phyloP scores from a whole-genome alignment of 2,113 vertebrate genomes.

The Leptobrachium ailaonicum region DNA sequence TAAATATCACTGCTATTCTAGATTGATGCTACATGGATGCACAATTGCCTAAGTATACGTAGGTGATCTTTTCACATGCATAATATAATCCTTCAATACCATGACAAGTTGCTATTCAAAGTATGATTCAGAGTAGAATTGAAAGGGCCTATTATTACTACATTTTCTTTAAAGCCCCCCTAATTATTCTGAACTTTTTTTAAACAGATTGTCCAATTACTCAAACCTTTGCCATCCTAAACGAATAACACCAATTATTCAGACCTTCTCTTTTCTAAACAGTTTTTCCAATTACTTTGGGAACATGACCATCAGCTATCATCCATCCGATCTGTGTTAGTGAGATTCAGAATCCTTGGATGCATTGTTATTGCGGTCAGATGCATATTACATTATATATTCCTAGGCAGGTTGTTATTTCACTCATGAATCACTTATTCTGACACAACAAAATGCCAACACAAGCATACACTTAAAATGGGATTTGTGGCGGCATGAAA shows the following conservation, averaged over 20 bases:
- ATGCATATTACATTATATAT: neutral
- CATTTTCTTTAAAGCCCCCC: slow-evolving; percentile 16
- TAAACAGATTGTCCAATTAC: slow-evolving; percentile 39
- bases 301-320: slow-evolving; percentile 21
- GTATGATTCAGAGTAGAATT: neutral
- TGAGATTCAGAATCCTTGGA: slow-evolving; percentile 2
- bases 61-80: slow-evolving; percentile 7
- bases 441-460: no score
- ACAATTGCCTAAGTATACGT: neutral
- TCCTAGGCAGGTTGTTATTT: neutral
- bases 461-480: no score
- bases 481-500: no score
- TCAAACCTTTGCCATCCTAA: slow-evolving; percentile 19
- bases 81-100: neutral
- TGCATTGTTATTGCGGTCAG: neutral
- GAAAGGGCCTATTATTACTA: neutral
- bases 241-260: slow-evolving; percentile 37
- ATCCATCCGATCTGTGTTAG: slow-evolving; percentile 13
- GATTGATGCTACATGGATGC: neutral
- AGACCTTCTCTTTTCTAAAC: slow-evolving; percentile 24
- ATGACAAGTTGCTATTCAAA: neutral
- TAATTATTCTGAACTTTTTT: slow-evolving; percentile 28
- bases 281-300: slow-evolving; percentile 42
- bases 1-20: neutral
- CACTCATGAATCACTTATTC: neutral